These are phyloP conservation scores for Erebia palarica DNA, from an alignment of 2,888 invertebrate genomes.

Conservation along the genomic window DNA sequence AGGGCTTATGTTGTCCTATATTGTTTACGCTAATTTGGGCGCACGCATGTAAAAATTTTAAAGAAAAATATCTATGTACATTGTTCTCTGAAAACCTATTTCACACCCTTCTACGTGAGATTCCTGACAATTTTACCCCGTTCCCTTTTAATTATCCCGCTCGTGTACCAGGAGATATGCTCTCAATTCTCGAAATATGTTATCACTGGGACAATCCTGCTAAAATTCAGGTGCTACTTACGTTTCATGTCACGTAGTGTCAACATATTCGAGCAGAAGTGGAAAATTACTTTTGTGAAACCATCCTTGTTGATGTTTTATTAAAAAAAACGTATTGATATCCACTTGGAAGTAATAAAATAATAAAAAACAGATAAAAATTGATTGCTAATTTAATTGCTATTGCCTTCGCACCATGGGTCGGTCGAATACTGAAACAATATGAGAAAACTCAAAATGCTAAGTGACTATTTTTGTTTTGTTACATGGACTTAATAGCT, in stretches of 20 bases:
- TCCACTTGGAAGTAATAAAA: background rate
- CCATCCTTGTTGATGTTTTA: background rate
- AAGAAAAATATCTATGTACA: background rate
- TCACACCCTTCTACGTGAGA: background rate
- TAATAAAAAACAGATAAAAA: too few relatives aligned
- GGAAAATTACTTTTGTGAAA: background rate
- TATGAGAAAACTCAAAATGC: too few relatives aligned
- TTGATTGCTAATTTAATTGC: too few relatives aligned
- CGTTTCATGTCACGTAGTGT: constrained; percentile 12
- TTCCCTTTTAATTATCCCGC: constrained; percentile 16
- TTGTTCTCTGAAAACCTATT: background rate
- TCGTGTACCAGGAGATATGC: constrained; percentile 1
- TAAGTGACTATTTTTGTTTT: too few relatives aligned
- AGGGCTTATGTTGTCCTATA: too few relatives aligned
- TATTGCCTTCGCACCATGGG: too few relatives aligned
- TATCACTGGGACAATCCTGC: background rate
- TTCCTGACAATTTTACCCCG: background rate
- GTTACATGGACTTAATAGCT: too few relatives aligned
- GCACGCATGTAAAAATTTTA: background rate
- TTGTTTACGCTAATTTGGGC: too few relatives aligned
- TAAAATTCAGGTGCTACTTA: background rate
- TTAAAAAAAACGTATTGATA: background rate
- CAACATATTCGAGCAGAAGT: background rate
- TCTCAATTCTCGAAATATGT: constrained; percentile 16
- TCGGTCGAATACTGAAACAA: too few relatives aligned